Conservation (phyloP, 2,888 invertebrate species). For the Neoscelio sp. region DNA sequence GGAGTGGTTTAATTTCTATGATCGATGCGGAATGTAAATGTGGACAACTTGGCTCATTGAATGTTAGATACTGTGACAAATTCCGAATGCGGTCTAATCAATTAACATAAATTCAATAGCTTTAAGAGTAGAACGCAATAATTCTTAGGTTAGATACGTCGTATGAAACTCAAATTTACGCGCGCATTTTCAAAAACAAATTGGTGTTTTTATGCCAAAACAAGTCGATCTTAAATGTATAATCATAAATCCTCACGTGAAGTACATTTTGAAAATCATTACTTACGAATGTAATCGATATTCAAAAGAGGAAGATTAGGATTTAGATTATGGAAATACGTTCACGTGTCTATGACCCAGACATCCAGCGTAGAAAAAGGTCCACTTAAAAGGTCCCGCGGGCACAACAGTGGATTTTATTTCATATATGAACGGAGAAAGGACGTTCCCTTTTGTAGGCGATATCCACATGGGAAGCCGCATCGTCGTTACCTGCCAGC, state of each 20-base stretch:
- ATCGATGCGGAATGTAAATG: constrained; percentile 64
- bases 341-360: constrained; percentile 4
- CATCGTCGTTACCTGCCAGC: constrained; percentile 76
- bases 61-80: constrained; percentile 34
- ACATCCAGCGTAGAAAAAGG: not conserved
- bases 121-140: constrained; percentile 43
- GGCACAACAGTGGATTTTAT: constrained; percentile 71
- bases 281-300: not conserved
- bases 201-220: constrained; percentile 39
- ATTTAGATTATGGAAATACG: not conserved
- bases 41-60: constrained; percentile 67
- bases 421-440: constrained; percentile 73
- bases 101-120: no score
- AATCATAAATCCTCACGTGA: constrained; percentile 1
- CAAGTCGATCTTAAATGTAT: constrained; percentile 20
- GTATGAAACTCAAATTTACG: constrained; percentile 16
- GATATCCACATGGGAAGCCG: constrained; percentile 82
- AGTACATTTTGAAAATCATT: not conserved
- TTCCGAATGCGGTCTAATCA: no score
- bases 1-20: no score
- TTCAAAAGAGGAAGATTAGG: not conserved
- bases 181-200: constrained; percentile 36
- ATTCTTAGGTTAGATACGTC: constrained; percentile 21
- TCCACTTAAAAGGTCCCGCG: constrained; percentile 11
- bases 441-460: constrained; percentile 78